Evolutionary conservation across 2,888 invertebrate genomes (phyloP).

Genomic region (Caenorhabditis sp.): DNA sequence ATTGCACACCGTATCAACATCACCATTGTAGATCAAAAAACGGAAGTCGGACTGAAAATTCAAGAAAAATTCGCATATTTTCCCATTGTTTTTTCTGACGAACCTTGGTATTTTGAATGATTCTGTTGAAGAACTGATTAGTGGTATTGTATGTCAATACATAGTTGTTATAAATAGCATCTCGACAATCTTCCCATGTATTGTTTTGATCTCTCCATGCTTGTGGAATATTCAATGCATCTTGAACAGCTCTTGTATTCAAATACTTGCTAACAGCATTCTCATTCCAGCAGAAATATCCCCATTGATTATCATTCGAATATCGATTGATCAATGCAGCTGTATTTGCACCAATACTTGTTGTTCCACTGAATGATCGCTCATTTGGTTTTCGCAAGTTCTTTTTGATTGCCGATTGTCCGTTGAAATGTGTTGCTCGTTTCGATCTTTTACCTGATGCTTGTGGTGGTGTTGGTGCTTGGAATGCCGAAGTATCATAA

Average conservation of each 20-base stretch:
- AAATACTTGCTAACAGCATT: slow-evolving; percentile 58
- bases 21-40: slow-evolving; percentile 63
- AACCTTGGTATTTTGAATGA: slow-evolving; percentile 29
- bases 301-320: slow-evolving; percentile 61
- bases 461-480: slow-evolving; percentile 34
- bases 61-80: not conserved
- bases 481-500: slow-evolving; percentile 44
- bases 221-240: slow-evolving; percentile 53
- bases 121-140: slow-evolving; percentile 45
- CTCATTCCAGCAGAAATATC: slow-evolving; percentile 67
- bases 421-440: slow-evolving; percentile 7
- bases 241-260: slow-evolving; percentile 46
- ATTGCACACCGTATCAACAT: slow-evolving; percentile 65
- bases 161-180: slow-evolving; percentile 47
- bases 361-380: slow-evolving; percentile 25
- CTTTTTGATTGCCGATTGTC: slow-evolving; percentile 17
- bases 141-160: slow-evolving; percentile 44
- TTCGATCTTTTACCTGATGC: slow-evolving; percentile 27
- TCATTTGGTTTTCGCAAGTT: slow-evolving; percentile 13
- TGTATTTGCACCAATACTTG: slow-evolving; percentile 30
- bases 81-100: no score
- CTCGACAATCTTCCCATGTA: slow-evolving; percentile 56
- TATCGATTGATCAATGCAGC: slow-evolving; percentile 50
- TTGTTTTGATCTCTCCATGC: slow-evolving; percentile 51
- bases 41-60: slow-evolving; percentile 53